phyloP scores from a whole-genome alignment of 2,113 vertebrate genomes.

The Desmodus rotundus region DNA sequence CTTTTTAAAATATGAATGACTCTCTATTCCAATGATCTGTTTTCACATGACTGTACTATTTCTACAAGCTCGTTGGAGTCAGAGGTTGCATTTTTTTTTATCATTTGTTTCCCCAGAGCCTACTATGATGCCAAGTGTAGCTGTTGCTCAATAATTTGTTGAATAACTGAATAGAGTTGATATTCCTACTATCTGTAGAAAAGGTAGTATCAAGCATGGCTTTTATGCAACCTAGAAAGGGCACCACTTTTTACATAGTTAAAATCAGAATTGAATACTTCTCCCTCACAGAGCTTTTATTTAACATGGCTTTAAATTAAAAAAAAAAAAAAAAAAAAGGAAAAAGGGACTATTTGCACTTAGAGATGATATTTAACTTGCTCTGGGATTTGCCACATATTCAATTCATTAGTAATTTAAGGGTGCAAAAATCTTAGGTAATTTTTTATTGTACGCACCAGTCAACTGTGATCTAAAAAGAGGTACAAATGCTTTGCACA shows the following conservation, averaged over 20 bases:
- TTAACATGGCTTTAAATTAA: neutral
- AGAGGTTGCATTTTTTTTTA: neutral
- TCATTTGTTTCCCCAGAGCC: neutral
- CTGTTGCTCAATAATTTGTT: neutral
- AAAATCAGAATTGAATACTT: neutral
- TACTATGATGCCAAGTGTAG: neutral
- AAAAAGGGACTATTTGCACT: neutral
- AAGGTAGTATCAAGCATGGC: neutral
- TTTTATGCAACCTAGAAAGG: neutral
- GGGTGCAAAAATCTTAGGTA: neutral
- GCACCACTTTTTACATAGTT: neutral
- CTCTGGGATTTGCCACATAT: neutral
- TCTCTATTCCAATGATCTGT: neutral
- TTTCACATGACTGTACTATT: neutral
- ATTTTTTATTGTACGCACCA: conserved; percentile 8
- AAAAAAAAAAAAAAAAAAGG: too few relatives aligned
- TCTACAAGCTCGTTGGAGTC: neutral
- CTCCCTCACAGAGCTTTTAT: neutral
- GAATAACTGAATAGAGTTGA: neutral
- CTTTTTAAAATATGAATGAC: neutral
- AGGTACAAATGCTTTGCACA: neutral
- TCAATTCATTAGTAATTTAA: conserved; percentile 15
- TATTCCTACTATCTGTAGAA: neutral
- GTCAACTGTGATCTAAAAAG: neutral
- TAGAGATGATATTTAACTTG: neutral